Base-by-base conservation (phyloP, 2,888 invertebrate genomes). In the Axea sp. region DNA sequence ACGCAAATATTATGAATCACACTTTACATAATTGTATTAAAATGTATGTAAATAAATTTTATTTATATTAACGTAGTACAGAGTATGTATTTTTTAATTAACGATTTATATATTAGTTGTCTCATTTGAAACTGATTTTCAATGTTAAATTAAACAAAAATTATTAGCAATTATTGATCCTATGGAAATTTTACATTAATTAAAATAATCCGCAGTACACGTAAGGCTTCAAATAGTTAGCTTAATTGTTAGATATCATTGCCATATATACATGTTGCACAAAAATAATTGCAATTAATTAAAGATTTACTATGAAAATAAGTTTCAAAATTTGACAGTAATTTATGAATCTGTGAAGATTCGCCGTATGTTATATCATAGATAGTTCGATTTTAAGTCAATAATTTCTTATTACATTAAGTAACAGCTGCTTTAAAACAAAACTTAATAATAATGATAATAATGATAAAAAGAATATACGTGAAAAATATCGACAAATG, bases 401-500 rank as follows among this genome's bases (percentile, higher is more conserved):
- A 31, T 3, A 11, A 2, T 19, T 39, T 26, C n/a, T 51, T 64
- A 33, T 11, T 15, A 17, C 26, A 41, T 33, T 64, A 64, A 41
- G 41, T 51, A 64, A 51, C 51, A 64, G 19, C 26, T 41, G 41
- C 43, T 49, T 28, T 43, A 35, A 17, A 43, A 53, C 8, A 53
- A 43, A 53, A 26, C 3, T 3, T 53, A 24, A 33, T 11, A 41
- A 62, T 45, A 55, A 26, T 4, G 24, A n/a, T n/a, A n/a, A n/a
- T n/a, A n/a, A n/a, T n/a, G n/a, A n/a, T n/a, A n/a, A n/a, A n/a
- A n/a, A n/a, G n/a, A n/a, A n/a, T n/a, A n/a, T n/a, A n/a, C 5
- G n/a, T 35, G n/a, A 30, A 37, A 53, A 17, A 30, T 51, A 22
- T 37, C 3, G 39, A 26, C 6, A 28, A 65, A 39, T 62, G 45